Evolutionary conservation across 2,888 invertebrate genomes (phyloP), one percentile per base, ranked within the genome.

Genomic region (Idaea biselata): DNA sequence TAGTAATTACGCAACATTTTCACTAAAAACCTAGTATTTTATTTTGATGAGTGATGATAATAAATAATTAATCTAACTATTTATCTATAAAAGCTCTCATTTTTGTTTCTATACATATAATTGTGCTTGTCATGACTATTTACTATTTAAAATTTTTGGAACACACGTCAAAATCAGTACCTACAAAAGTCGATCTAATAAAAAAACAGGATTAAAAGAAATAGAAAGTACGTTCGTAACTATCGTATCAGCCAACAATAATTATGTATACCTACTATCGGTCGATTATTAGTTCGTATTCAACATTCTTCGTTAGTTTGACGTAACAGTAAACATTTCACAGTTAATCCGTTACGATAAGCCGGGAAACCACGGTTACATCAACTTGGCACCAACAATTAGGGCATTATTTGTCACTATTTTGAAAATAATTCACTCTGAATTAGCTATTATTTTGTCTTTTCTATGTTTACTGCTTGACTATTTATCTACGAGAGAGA

Each of bases 321-420:
- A 44, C 44, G 44, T 44, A 44, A 44, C 1, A 44, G 44, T 44
- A 44, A 44, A 44, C 44, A 44, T 44, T 44, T 44, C 44, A 44
- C 7, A 7, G 44, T 44, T 44, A 44, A 44, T 44, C 44, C 44
- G 44, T 44, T 44, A 44, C 8, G 44, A 44, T 63, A 63, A 63
- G 60, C 63, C 62, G 25, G 53, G 32, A 31, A 63, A 60, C 25
- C 33, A 32, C 56, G 18, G 53, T 33, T 58, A 55, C 60, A 60
- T 17, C 59, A 62, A 62, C 60, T 63, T 63, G 63, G 63, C 63
- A 63, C 44, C 53, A 7, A 16, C 14, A 55, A 54, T 58, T 32
- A 63, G 58, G 63, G 17, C 60, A 60, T 58, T n/a, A 55, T 60
- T 60, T 58, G 44, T 44, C 44, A 44, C 44, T 44, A 44, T 44